A percentile compares a stretch with the other conserved stretches of the same genome.
Evolutionary conservation across 1,140 invertebrate species (phyloP).

Genomic region (Tetranychus urticae): DNA sequence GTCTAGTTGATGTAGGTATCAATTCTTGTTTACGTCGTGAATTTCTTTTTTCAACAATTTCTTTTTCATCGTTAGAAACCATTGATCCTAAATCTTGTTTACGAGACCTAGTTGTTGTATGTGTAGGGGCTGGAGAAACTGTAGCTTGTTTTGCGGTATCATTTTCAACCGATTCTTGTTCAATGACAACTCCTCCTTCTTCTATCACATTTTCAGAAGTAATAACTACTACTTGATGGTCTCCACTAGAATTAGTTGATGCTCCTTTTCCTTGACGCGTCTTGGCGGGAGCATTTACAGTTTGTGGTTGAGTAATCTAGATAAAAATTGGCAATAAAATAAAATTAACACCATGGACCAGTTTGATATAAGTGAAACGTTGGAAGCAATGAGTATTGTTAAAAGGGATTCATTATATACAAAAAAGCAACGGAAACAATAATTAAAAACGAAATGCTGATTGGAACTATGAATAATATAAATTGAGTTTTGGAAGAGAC

Average conservation of each 20-base stretch:
- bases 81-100: neutral
- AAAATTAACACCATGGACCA: neutral
- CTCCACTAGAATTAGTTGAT: neutral
- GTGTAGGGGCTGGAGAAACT: neutral
- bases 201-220: neutral
- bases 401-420: neutral
- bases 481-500: too few species aligned
- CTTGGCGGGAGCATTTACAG: neutral
- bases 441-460: neutral
- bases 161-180: neutral
- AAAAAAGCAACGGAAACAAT: neutral
- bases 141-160: neutral
- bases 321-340: too few species aligned
- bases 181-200: neutral
- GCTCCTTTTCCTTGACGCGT: neutral
- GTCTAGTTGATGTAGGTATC: neutral
- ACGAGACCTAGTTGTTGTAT: neutral
- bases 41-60: too few species aligned
- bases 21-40: neutral
- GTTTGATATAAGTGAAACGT: neutral
- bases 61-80: neutral
- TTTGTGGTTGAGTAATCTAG: too few species aligned
- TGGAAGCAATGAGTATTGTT: neutral
- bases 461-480: neutral
- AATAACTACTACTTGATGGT: neutral